Evolutionary conservation across 2,113 vertebrate species (phyloP).

Genomic region (Antigone vipio): DNA sequence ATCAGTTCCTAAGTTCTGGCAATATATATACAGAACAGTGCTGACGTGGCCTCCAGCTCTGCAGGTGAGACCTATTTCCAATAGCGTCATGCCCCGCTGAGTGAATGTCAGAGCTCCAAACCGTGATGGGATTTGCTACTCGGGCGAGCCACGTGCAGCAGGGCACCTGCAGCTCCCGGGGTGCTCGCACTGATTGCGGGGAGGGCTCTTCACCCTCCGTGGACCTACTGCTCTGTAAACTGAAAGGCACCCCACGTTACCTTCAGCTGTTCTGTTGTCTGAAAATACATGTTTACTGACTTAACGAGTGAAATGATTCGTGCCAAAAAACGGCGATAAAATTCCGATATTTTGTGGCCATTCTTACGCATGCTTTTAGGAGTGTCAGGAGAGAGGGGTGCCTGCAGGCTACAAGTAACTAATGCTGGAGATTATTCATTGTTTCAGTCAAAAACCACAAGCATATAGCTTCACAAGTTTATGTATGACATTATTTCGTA

Average conservation of each 20-base stretch:
- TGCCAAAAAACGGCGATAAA: background rate
- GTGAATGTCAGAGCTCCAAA: background rate
- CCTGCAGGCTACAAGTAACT: background rate
- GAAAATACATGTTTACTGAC: background rate
- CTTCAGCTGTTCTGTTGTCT: background rate
- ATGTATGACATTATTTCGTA: background rate
- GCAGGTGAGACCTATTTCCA: background rate
- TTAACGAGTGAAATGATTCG: background rate
- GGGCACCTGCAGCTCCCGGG: background rate
- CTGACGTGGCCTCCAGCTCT: background rate
- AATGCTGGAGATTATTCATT: background rate
- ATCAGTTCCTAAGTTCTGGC: background rate
- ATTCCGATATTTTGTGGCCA: background rate
- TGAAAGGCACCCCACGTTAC: background rate
- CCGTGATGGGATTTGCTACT: background rate
- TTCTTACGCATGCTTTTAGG: background rate
- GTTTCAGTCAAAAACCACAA: background rate
- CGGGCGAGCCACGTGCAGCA: background rate
- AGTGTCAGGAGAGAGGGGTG: background rate
- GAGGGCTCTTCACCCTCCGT: background rate
- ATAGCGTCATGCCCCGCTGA: background rate
- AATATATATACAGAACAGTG: background rate
- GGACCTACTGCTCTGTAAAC: background rate
- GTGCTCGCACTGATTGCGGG: accelerated
- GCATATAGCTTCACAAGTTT: background rate